These are phyloP conservation scores for Neodontobutis hainanensis DNA, from an alignment of 2,113 vertebrate genomes.

Conservation along the genomic window DNA sequence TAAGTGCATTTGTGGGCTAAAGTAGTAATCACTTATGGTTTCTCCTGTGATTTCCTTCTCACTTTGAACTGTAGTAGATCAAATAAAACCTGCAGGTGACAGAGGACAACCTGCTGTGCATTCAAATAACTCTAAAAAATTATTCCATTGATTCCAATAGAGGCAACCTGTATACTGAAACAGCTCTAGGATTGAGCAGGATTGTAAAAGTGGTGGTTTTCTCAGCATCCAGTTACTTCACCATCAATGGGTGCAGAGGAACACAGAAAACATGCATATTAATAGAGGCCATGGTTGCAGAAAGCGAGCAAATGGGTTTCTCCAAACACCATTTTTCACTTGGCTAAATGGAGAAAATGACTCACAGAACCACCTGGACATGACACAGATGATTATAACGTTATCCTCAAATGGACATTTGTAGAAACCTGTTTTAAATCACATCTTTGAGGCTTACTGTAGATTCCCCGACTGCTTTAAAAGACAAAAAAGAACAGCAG, in stretches of 20 bases:
- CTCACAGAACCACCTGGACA: background rate
- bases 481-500: conserved; percentile 6
- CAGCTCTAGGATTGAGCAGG: background rate
- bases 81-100: conserved; percentile 22
- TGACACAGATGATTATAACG: background rate
- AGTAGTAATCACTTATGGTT: conserved; percentile 16
- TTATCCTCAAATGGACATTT: too few species aligned
- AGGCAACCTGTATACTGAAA: conserved; percentile 11
- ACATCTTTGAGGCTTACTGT: too few species aligned
- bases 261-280: background rate
- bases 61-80: conserved; percentile 18
- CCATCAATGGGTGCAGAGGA: background rate
- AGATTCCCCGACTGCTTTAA: background rate
- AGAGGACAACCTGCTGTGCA: background rate
- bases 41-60: conserved; percentile 8
- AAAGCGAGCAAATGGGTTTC: background rate
- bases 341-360: background rate
- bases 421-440: too few species aligned
- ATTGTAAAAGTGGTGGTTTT: background rate
- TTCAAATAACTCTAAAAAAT: conserved; percentile 16
- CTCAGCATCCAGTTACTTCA: background rate
- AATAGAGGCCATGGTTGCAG: background rate
- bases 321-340: conserved; percentile 1
- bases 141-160: conserved; percentile 8
- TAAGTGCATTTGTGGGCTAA: conserved; percentile 7